These are phyloP conservation scores for Mesocricetus auratus DNA, from an alignment of 2,113 vertebrate genomes.

Conservation along the genomic window DNA sequence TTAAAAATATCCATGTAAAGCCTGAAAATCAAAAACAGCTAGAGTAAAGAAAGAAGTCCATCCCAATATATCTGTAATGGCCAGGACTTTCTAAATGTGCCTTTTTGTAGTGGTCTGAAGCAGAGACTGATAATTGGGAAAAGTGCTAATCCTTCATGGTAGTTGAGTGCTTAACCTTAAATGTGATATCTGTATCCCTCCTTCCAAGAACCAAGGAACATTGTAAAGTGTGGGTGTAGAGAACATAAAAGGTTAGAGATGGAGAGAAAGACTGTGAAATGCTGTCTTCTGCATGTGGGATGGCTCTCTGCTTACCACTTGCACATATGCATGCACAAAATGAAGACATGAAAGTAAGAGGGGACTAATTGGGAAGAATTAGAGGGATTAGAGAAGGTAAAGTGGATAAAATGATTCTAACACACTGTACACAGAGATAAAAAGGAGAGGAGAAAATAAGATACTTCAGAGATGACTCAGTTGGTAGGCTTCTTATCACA, in stretches of 20 bases:
- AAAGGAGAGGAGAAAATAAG: neutral
- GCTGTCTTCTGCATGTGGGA: neutral
- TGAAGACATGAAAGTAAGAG: neutral
- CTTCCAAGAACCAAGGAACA: neutral
- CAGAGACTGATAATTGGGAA: neutral
- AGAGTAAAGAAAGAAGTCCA: neutral
- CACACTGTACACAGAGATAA: neutral
- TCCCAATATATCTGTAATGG: neutral
- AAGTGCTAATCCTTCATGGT: neutral
- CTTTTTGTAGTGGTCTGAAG: neutral
- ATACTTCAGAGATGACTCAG: neutral
- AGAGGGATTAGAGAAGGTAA: neutral
- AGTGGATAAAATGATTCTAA: neutral
- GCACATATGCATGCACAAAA: neutral
- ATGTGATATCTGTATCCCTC: neutral
- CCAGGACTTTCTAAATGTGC: neutral
- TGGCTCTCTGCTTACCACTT: neutral
- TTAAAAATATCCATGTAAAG: neutral
- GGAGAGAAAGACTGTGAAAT: neutral
- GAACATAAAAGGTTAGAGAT: neutral
- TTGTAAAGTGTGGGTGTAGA: neutral
- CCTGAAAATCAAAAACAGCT: neutral
- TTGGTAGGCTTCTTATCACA: neutral
- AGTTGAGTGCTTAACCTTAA: neutral
- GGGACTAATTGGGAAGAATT: neutral